phyloP scores from a whole-genome alignment of 2,888 invertebrate genomes.

The Andrena minutula region DNA sequence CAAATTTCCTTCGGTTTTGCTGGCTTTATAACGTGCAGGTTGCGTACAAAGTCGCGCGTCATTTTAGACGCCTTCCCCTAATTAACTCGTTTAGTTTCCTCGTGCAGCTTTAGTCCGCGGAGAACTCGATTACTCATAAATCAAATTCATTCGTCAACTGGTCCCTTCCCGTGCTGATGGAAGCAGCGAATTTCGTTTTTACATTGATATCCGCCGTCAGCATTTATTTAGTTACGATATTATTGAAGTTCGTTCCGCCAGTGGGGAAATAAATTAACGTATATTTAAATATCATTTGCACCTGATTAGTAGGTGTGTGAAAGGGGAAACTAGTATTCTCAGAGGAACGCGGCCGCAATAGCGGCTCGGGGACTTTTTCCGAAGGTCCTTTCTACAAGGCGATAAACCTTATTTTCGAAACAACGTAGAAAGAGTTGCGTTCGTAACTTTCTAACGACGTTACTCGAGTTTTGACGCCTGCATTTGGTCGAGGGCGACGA shows the following conservation, averaged over 20 bases:
- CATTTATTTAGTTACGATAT: too few species aligned
- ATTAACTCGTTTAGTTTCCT: slow-evolving; percentile 23
- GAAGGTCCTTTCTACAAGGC: background rate
- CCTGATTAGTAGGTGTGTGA: background rate
- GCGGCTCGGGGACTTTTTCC: background rate
- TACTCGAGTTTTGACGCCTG: slow-evolving; percentile 42
- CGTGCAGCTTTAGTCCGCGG: background rate
- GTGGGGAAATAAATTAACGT: too few species aligned
- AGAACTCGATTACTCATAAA: slow-evolving; percentile 21
- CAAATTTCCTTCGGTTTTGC: slow-evolving; percentile 8
- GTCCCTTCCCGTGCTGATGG: too few species aligned
- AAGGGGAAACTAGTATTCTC: background rate
- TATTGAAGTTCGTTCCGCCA: too few species aligned
- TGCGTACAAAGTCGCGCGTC: slow-evolving; percentile 8
- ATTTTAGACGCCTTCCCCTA: background rate
- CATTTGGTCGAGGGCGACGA: slow-evolving; percentile 2
- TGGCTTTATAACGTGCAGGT: background rate
- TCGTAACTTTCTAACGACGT: slow-evolving; percentile 46
- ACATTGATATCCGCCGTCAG: background rate
- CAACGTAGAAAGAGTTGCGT: slow-evolving; percentile 42
- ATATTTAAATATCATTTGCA: too few species aligned
- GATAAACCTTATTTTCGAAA: slow-evolving; percentile 45
- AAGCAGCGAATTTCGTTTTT: background rate
- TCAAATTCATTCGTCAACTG: slow-evolving; percentile 15
- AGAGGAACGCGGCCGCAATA: too few species aligned